Conservation (phyloP, 2,113 vertebrate genomes). For the Tachycineta bicolor region DNA sequence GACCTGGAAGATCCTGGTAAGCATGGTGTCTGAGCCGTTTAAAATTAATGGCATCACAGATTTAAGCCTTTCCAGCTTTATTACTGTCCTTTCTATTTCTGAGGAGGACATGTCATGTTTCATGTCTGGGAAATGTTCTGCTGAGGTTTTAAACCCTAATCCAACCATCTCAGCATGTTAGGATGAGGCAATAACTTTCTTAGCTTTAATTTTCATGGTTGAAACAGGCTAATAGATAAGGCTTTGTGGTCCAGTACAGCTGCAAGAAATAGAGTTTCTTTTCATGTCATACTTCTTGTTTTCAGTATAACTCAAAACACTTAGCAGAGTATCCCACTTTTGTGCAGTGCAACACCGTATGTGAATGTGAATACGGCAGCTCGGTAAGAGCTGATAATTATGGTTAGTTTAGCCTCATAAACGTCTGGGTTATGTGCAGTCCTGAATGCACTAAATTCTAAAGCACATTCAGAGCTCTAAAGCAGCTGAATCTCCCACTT, state of each 20-base stretch:
- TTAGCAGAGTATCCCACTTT: background rate
- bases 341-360: accelerated
- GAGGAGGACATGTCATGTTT: background rate
- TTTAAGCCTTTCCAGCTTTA: background rate
- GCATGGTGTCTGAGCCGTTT: background rate
- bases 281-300: background rate
- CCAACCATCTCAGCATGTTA: background rate
- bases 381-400: background rate
- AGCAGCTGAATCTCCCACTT: background rate
- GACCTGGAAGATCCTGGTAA: background rate
- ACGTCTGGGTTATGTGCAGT: background rate
- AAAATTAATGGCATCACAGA: background rate
- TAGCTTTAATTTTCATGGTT: background rate
- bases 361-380: background rate
- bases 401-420: background rate
- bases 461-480: background rate
- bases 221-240: background rate
- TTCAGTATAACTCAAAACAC: background rate
- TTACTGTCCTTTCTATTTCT: background rate
- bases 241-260: background rate
- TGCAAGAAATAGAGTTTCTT: background rate
- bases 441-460: background rate
- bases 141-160: background rate
- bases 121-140: background rate
- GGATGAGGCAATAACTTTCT: background rate